Evolutionary conservation across 2,888 invertebrate species (phyloP).

Genomic region (Cyclophora albipunctata): DNA sequence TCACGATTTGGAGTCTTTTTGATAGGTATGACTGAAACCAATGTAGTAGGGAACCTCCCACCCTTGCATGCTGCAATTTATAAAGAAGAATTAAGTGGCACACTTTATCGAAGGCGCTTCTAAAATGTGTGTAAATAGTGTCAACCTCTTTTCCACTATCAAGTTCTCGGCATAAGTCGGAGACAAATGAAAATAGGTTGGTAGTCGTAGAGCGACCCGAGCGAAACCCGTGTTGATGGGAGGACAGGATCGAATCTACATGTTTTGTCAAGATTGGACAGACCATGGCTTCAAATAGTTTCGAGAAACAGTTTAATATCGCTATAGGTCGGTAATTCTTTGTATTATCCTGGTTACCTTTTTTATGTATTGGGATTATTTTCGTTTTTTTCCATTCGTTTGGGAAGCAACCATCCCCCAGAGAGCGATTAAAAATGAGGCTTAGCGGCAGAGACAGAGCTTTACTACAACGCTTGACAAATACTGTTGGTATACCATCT

Average conservation of each 20-base stretch:
- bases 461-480: background rate
- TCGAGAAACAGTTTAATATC: background rate
- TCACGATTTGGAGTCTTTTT: background rate
- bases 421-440: constrained; percentile 1
- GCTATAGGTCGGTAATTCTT: constrained; percentile 4
- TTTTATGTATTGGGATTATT: constrained; percentile 1
- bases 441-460: background rate
- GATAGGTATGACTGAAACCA: background rate
- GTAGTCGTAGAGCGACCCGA: background rate
- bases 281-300: background rate
- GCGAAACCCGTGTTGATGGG: background rate
- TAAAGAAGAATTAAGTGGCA: background rate
- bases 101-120: constrained; percentile 4
- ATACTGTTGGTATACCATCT: constrained; percentile 2
- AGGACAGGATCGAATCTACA: background rate
- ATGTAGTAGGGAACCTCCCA: background rate
- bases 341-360: background rate
- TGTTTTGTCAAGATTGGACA: background rate
- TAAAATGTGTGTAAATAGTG: constrained; percentile 1
- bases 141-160: background rate
- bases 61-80: background rate
- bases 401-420: background rate
- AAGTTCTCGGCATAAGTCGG: background rate
- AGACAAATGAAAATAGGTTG: background rate
- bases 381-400: constrained; percentile 1